Evolutionary conservation across 2,888 invertebrate genomes (phyloP).

Genomic region (Drosophila diplacantha): DNA sequence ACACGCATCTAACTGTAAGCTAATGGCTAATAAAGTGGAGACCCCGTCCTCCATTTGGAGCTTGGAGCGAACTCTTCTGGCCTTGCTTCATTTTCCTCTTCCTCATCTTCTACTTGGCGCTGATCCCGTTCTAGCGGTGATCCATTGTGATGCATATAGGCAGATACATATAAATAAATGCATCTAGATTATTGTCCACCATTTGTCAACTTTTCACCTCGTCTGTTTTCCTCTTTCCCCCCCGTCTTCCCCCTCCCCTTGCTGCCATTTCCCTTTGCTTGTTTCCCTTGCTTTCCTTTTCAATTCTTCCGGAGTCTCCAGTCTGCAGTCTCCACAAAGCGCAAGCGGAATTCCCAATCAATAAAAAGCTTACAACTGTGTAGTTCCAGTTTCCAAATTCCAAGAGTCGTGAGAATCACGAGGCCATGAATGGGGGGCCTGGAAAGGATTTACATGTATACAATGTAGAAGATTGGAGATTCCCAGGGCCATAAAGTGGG

Average conservation of each 20-base stretch:
- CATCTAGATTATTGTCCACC: slow-evolving; percentile 4
- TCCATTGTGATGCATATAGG: slow-evolving; percentile 38
- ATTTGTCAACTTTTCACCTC: slow-evolving; percentile 18
- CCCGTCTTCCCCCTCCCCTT: background rate
- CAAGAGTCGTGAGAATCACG: slow-evolving; percentile 1
- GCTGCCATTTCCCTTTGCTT: background rate
- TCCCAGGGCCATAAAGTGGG: slow-evolving; percentile 21
- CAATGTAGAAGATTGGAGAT: slow-evolving; percentile 2
- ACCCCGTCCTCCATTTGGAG: slow-evolving; percentile 2
- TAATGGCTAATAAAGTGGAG: slow-evolving; percentile 66
- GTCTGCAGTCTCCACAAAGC: background rate
- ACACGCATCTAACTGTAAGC: slow-evolving; percentile 66
- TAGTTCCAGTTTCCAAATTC: background rate
- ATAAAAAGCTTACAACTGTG: background rate
- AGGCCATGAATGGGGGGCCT: slow-evolving; percentile 7
- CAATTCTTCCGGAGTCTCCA: slow-evolving; percentile 10
- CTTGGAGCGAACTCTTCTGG: background rate
- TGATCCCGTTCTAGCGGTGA: slow-evolving; percentile 37
- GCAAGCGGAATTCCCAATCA: slow-evolving; percentile 11
- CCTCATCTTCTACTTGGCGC: background rate
- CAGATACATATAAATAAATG: slow-evolving; percentile 3
- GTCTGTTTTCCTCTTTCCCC: background rate
- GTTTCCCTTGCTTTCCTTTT: slow-evolving; percentile 26
- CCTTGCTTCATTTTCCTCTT: slow-evolving; percentile 15
- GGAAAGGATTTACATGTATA: background rate